These are phyloP conservation scores for Eulemur mongoz DNA, from an alignment of 2,797 vertebrate species.

Conservation along the genomic window DNA sequence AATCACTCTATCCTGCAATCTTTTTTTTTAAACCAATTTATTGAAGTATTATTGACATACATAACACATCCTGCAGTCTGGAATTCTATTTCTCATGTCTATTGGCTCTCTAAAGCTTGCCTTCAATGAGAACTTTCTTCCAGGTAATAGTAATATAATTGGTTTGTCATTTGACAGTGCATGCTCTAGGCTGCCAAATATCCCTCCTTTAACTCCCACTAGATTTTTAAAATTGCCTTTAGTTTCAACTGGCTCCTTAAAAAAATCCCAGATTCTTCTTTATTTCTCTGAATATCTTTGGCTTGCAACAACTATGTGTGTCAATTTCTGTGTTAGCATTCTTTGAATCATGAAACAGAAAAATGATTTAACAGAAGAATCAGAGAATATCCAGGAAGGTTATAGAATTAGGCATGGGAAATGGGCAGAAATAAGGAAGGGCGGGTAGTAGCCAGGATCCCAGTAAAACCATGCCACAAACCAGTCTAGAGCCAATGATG, in stretches of 20 bases:
- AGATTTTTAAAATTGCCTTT: background rate
- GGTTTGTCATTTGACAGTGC: background rate
- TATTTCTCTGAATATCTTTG: background rate
- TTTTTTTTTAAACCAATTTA: background rate
- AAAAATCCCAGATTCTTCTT: background rate
- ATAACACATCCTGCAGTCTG: background rate
- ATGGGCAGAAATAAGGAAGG: background rate
- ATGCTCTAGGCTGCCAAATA: background rate
- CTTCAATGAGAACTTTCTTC: background rate
- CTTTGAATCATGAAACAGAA: background rate
- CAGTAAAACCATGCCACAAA: background rate
- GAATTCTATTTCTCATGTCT: background rate
- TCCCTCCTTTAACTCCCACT: background rate
- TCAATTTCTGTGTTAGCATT: background rate
- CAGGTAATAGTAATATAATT: background rate
- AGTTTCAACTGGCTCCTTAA: background rate
- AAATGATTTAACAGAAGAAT: background rate
- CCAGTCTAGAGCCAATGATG: fast-evolving
- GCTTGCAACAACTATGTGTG: background rate
- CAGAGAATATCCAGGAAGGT: background rate
- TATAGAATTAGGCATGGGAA: background rate
- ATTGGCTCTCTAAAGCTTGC: background rate
- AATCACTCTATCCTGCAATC: background rate
- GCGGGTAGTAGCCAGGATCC: background rate
- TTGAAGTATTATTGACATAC: background rate